A percentile compares a stretch with the other conserved stretches of the same genome.
Evolutionary conservation across 2,888 invertebrate genomes (phyloP).

Genomic region (Hecatera dysodea): DNA sequence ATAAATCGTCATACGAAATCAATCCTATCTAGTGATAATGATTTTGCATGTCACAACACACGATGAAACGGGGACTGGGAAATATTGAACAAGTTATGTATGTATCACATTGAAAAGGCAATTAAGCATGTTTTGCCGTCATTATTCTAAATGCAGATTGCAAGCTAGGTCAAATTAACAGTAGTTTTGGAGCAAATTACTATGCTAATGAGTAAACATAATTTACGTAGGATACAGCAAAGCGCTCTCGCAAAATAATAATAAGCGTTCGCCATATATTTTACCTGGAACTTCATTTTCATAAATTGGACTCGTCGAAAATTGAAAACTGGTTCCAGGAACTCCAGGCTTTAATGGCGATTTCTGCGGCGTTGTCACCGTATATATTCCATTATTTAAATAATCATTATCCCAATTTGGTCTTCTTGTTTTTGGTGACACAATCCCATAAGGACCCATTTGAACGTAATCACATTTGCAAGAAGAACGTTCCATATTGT

Average conservation of each 20-base stretch:
- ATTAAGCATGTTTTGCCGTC: background rate
- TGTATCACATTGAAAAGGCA: background rate
- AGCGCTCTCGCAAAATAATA: background rate
- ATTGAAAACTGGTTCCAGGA: constrained; percentile 87
- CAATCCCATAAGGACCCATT: constrained; percentile 86
- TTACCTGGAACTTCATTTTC: constrained; percentile 87
- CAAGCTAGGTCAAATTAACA: background rate
- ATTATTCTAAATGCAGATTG: constrained; percentile 10
- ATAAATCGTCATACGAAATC: background rate
- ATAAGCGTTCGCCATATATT: constrained; percentile 37
- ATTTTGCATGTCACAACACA: no score
- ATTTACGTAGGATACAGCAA: background rate
- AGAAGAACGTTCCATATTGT: constrained; percentile 84
- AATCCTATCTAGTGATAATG: background rate
- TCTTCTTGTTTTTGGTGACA: constrained; percentile 83
- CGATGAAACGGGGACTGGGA: background rate
- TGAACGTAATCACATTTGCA: constrained; percentile 88
- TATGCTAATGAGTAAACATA: background rate
- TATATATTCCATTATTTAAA: constrained; percentile 86
- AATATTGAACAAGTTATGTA: background rate
- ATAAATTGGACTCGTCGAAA: constrained; percentile 86
- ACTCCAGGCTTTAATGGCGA: constrained; percentile 83
- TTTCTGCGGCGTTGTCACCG: constrained; percentile 86
- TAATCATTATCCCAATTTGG: constrained; percentile 86
- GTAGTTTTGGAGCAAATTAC: constrained; percentile 1